Evolutionary conservation across 1,140 invertebrate genomes (phyloP), one percentile per base, ranked within the genome.

Genomic region (Anagrus nilaparvatae): DNA sequence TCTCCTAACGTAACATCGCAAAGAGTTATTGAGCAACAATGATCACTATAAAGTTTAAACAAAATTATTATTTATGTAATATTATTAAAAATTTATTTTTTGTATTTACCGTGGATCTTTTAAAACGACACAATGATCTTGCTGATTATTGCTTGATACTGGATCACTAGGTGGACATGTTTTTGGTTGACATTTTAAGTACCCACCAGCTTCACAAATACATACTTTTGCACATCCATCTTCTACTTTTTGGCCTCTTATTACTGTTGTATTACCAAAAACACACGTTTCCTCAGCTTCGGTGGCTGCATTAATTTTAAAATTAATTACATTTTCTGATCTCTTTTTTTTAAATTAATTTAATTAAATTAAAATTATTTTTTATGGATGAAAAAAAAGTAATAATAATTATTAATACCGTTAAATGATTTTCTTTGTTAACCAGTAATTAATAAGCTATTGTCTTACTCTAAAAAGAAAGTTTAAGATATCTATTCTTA

Each of bases 11-110:
- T 82, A 3, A 87, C 83, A 51, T 88, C 84, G 55, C 87, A 91
- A 1, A 87, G 67, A 34, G 87, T 79, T 46, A 87, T 75, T 28
- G 81, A 85, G 52, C 89, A 92, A 56, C 89, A 92, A 1, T 78
- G 60, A 59, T 93, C 87, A 12, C 79, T 77, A 5, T 17, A 14
- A 25, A n/a, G n/a, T n/a, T n/a, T n/a, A n/a, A n/a, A n/a, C n/a
- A n/a, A n/a, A n/a, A 30, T 18, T 23, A 30, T 12, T 40, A 19
- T 18, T 38, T n/a, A 34, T 18, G 7, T 16, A 34, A 4, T 18
- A 34, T 34, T 34, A 34, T 10, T n/a, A n/a, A n/a, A n/a, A n/a
- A n/a, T n/a, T n/a, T 12, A 25, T 30, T 3, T 34, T 12, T 20
- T 10, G n/a, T 38, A 43, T 33, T 24, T 56, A 63, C 61, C 53